Evolutionary conservation across 2,113 vertebrate species (phyloP).

Genomic region (Hystrix cristata): DNA sequence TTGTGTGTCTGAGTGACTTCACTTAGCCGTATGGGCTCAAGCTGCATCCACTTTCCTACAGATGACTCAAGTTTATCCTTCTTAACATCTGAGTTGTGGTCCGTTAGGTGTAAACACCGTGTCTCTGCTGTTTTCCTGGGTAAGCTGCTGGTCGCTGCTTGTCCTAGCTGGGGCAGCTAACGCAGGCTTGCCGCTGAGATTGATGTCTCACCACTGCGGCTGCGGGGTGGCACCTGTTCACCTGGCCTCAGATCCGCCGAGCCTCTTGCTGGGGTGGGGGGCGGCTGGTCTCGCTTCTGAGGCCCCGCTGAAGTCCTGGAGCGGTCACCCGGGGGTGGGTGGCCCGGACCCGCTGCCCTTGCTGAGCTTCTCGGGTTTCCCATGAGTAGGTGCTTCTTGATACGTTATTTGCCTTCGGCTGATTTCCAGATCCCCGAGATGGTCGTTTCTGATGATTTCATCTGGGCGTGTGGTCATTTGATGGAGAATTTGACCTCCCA

Average conservation of each 20-base stretch:
- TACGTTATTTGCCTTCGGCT: slow-evolving; percentile 24
- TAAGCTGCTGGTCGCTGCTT: background rate
- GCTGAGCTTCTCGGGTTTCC: slow-evolving; percentile 3
- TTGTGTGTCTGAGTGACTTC: background rate
- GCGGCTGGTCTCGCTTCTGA: background rate
- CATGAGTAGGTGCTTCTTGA: slow-evolving; percentile 39
- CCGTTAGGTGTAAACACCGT: fast-evolving
- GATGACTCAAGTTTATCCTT: background rate
- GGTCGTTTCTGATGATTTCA: background rate
- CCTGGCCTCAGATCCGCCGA: background rate
- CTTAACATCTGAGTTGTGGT: background rate
- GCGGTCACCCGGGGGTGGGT: background rate
- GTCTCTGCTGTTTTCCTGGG: background rate
- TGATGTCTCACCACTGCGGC: background rate
- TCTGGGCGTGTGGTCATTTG: slow-evolving; percentile 1
- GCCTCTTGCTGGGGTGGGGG: background rate
- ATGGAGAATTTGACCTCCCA: slow-evolving; percentile 26
- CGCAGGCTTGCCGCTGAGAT: background rate
- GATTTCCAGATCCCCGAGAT: background rate
- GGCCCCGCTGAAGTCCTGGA: background rate
- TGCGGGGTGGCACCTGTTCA: background rate
- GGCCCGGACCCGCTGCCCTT: background rate
- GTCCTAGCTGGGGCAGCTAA: background rate
- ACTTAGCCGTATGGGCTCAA: background rate
- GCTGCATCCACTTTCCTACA: background rate